These are phyloP conservation scores for Spinus olivaceus DNA, from an alignment of 2,797 vertebrate genomes.

Conservation along the genomic window DNA sequence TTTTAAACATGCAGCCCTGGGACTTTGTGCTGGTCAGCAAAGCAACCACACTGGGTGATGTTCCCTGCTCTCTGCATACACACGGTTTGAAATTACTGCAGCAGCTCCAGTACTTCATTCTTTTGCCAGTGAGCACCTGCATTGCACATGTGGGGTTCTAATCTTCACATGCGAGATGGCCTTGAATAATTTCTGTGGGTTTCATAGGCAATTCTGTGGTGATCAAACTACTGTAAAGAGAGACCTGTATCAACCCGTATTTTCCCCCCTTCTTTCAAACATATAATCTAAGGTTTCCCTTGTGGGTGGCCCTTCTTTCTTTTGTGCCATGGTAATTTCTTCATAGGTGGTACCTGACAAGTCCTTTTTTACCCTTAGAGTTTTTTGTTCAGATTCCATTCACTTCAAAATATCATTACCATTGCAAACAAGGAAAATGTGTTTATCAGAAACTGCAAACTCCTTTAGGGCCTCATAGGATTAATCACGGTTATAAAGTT, in stretches of 20 bases:
- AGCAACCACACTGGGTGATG: neutral
- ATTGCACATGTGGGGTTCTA: neutral
- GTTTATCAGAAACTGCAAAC: constrained; percentile 86
- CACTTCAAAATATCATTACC: constrained; percentile 84
- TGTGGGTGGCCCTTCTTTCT: constrained; percentile 64
- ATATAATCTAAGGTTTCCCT: constrained; percentile 44
- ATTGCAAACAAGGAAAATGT: constrained; percentile 87
- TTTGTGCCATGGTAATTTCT: constrained; percentile 63
- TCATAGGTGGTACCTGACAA: constrained; percentile 76
- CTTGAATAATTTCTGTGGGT: constrained; percentile 51
- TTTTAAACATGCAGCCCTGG: neutral
- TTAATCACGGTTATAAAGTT: constrained; percentile 91
- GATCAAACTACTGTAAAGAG: constrained; percentile 52
- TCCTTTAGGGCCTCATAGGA: constrained; percentile 87
- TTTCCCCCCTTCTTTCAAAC: neutral
- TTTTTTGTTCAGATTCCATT: constrained; percentile 80
- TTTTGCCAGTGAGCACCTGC: constrained; percentile 25
- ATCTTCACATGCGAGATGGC: neutral
- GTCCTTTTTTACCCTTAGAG: constrained; percentile 68
- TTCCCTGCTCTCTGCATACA: neutral
- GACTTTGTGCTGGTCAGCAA: neutral
- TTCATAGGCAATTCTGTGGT: constrained; percentile 59
- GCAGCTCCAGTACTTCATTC: neutral
- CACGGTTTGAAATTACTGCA: neutral
- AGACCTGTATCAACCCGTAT: neutral